Evolutionary conservation across 2,113 vertebrate genomes (phyloP), one percentile per base, ranked within the genome.

Genomic region (Entelurus aequoreus): DNA sequence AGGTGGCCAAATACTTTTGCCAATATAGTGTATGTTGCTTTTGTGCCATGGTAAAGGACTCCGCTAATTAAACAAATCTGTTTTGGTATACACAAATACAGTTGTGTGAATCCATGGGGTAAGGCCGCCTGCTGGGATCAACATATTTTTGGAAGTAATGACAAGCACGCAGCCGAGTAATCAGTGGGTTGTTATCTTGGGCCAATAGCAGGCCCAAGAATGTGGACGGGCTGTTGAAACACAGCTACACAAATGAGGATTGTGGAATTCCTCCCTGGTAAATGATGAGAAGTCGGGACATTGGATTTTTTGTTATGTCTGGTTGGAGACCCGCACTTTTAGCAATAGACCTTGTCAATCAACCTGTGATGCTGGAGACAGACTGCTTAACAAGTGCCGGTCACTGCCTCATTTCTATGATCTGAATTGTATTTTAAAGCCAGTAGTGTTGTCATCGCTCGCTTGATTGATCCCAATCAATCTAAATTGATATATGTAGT

Each of bases 261-360:
- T 77, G 86, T 72, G 65, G 86, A 86, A 92, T 92, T 91, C 88
- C 88, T 77, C 80, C 71, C 84, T 83, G 75, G 82, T 91, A 88
- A 94, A 91, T 92, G 90, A 90, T 82, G 86, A 88, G 87, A 84
- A 86, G 84, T 59, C 75, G 81, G 80, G 82, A 84, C 56, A 77
- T 84, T 88, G 81, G 84, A 77, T 81, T 88, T 90, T 73, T 96
- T 94, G 91, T 57, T 21, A 46, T 93, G 91, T 94, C 93, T 94
- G 90, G 83, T 91, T 88, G 59, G 80, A 90, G 90, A 91, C 88
- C 89, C 88, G 66, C 89, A 86, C 53, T 77, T 78, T 90, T 92
- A 38, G 54, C 14, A 91, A 74, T 79, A 80, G 89, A 88, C 82
- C 90, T 79, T 88, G 87, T 89, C 88, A 92, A 92, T 90, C 93